Percentiles rank a stretch among this genome's conserved stretches.
These are phyloP conservation scores for Mystacornis crossleyi DNA, from an alignment of 2,113 vertebrate species.

Conservation along the genomic window DNA sequence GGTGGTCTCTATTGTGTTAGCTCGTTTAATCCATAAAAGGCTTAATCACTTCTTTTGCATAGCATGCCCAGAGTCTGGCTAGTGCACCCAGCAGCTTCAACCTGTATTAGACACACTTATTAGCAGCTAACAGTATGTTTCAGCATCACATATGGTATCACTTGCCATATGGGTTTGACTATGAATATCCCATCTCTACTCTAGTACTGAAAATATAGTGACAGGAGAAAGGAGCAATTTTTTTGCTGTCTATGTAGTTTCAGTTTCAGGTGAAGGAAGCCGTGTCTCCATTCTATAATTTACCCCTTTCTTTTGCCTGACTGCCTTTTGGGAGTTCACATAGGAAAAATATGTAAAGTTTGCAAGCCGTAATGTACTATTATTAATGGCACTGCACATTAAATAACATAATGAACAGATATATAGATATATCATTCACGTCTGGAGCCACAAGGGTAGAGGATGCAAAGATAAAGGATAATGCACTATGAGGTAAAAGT, in stretches of 20 bases:
- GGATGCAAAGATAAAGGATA: not conserved
- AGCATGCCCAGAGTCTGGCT: not conserved
- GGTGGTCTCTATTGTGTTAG: not conserved
- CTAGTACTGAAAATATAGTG: not conserved
- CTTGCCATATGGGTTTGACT: not conserved
- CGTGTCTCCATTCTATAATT: not conserved
- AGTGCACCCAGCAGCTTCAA: not conserved
- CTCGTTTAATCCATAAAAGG: not conserved
- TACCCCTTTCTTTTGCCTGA: not conserved
- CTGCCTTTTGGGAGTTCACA: not conserved
- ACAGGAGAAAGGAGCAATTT: not conserved
- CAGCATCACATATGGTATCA: not conserved
- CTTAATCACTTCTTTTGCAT: constrained; percentile 16
- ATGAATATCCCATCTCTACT: not conserved
- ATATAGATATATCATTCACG: not conserved
- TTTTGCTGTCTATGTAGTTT: not conserved
- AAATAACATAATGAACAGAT: not conserved
- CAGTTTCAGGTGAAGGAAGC: not conserved
- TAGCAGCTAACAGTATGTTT: not conserved
- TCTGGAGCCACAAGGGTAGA: not conserved
- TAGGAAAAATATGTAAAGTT: not conserved
- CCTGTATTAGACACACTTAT: constrained; percentile 1
- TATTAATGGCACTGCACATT: not conserved
- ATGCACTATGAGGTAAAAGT: not conserved
- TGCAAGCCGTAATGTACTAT: not conserved